Percentiles rank a stretch among this genome's conserved stretches.
These are phyloP conservation scores for Azorinus chamasolen DNA, from an alignment of 2,888 invertebrate genomes.

Conservation along the genomic window DNA sequence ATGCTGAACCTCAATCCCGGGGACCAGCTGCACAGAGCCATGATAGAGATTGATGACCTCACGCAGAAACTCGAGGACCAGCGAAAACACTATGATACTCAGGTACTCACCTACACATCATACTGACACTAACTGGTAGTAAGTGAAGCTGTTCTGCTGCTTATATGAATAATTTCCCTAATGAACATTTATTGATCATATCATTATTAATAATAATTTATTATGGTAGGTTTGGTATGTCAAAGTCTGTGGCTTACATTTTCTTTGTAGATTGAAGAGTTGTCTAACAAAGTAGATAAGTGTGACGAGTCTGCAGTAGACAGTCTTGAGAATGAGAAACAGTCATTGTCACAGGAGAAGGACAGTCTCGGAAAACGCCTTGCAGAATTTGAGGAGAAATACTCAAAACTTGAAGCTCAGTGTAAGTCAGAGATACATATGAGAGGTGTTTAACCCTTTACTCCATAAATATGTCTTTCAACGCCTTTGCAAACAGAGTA, in stretches of 20 bases:
- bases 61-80: conserved; percentile 69
- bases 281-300: conserved; percentile 61
- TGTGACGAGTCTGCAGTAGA: conserved; percentile 48
- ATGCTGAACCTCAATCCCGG: conserved; percentile 73
- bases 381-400: conserved; percentile 62
- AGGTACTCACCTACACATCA: conserved; percentile 53
- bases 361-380: conserved; percentile 64
- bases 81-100: conserved; percentile 62
- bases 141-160: too few species aligned
- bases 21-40: conserved; percentile 75
- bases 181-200: too few species aligned
- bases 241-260: too few species aligned
- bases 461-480: too few species aligned
- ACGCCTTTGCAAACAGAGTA: too few species aligned
- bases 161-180: too few species aligned
- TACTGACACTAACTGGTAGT: neutral
- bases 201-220: too few species aligned
- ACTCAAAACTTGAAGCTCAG: conserved; percentile 60
- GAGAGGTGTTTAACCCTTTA: too few species aligned
- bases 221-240: too few species aligned
- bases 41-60: conserved; percentile 77
- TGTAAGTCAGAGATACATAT: conserved; percentile 53
- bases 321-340: conserved; percentile 62
- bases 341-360: conserved; percentile 61
- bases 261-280: conserved; percentile 70